Evolutionary conservation across 2,113 vertebrate genomes (phyloP), one percentile per base, ranked within the genome.

Genomic region (Scomber scombrus): DNA sequence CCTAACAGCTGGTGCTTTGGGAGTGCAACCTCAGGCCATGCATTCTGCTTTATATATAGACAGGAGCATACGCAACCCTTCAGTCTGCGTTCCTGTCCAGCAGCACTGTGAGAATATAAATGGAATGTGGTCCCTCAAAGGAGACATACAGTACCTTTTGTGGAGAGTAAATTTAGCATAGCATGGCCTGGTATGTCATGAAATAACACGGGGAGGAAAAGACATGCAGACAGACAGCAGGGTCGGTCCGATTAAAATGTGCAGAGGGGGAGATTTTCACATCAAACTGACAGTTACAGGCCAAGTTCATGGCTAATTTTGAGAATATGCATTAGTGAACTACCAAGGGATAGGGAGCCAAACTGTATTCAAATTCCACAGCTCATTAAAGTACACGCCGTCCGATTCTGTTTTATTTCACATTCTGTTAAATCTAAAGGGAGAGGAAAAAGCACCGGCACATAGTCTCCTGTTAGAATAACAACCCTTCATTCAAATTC

Each of bases 11-110:
- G 90, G 13, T 58, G 46, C 68, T 78, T 62, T 78, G 64, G 58
- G 40, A 76, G 69, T 19, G 40, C 57, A 76, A 29, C 58, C 50
- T 43, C 61, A 47, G 66, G 65, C 75, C 23, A 55, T 78, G 58
- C 70, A 70, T 85, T 84, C 79, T 74, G 75, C 58, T 89, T 85
- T 88, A 93, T 78, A 91, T 90, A 90, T 92, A 92, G 86, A 87
- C 70, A 11, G 47, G 5, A 80, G 67, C 75, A 64, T 62, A 80
- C 15, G 18, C 46, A 61, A 66, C 64, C 61, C 75, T 51, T 64
- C 78, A 29, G 73, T 76, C 74, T 76, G 58, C 81, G 89, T 89
- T 90, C 85, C 80, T 50, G 65, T 78, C 78, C 70, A 57, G 18
- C 21, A 64, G 67, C 75, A 43, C 55, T 43, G 67, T 69, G 77